A percentile compares a stretch with the other conserved stretches of the same genome.
Evolutionary conservation across 2,888 invertebrate genomes (phyloP).

Genomic region (Phalera bucephala): DNA sequence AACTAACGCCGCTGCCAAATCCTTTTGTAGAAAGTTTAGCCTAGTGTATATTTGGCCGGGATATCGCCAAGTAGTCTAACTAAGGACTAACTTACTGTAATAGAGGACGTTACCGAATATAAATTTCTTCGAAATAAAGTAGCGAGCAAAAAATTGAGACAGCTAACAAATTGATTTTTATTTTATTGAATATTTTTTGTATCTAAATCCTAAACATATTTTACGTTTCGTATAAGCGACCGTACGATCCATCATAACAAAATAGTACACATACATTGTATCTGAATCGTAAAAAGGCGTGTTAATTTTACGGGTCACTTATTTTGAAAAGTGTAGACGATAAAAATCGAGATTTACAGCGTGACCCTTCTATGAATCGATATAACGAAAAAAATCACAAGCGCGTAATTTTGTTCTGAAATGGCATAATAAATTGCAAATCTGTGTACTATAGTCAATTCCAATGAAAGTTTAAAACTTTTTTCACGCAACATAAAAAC

Average conservation of each 20-base stretch:
- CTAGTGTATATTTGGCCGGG: neutral
- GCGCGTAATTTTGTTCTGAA: conserved; percentile 31
- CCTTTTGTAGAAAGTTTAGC: neutral
- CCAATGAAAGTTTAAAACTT: too few species aligned
- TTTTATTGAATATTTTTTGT: neutral
- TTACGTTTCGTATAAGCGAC: neutral
- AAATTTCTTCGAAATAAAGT: neutral
- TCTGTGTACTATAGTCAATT: too few species aligned
- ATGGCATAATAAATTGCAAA: too few species aligned
- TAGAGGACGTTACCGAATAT: too few species aligned
- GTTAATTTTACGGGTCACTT: conserved; percentile 45
- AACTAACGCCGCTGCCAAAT: neutral
- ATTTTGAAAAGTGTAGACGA: conserved; percentile 42
- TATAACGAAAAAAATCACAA: conserved; percentile 24
- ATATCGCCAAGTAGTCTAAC: neutral
- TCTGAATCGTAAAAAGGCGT: conserved; percentile 26
- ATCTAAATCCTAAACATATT: neutral
- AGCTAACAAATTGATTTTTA: neutral
- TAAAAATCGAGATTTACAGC: conserved; percentile 44
- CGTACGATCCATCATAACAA: conserved; percentile 12
- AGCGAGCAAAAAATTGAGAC: neutral
- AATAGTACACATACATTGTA: conserved; percentile 7
- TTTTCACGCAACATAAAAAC: too few species aligned
- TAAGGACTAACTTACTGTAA: neutral
- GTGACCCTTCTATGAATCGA: conserved; percentile 34